phyloP scores from a whole-genome alignment of 2,113 vertebrate genomes.

The Chrysemys picta region DNA sequence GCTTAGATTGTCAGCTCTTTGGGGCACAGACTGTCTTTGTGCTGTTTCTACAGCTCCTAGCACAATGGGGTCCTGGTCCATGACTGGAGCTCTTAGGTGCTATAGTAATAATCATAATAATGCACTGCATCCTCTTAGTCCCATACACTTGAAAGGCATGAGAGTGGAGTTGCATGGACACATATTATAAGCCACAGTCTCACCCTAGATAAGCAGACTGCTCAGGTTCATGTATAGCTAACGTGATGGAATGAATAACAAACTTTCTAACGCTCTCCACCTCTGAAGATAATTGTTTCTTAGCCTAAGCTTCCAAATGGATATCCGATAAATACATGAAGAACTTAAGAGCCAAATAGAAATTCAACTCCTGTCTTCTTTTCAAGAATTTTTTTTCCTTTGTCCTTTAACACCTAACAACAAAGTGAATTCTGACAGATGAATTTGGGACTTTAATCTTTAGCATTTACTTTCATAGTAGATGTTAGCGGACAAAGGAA shows the following conservation, averaged over 20 bases:
- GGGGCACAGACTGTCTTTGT: too few species aligned
- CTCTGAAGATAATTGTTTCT: not conserved
- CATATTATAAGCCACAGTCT: not conserved
- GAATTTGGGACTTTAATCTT: constrained; percentile 66
- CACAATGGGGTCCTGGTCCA: too few species aligned
- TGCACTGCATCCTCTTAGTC: too few species aligned
- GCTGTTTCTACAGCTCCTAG: too few species aligned
- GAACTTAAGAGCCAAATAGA: not conserved
- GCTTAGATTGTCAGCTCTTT: too few species aligned
- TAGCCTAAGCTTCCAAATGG: not conserved
- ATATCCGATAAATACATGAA: not conserved
- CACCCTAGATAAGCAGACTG: not conserved
- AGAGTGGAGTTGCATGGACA: not conserved
- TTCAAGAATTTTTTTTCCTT: constrained; percentile 13
- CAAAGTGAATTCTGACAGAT: constrained; percentile 58
- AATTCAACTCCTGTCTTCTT: not conserved
- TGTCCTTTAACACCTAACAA: constrained; percentile 43
- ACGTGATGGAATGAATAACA: rapidly evolving
- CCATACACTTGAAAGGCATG: not conserved
- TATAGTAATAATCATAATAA: too few species aligned
- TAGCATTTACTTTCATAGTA: constrained; percentile 14
- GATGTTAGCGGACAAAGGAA: constrained; percentile 55
- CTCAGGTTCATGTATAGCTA: not conserved
- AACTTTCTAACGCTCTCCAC: not conserved
- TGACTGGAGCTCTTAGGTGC: too few species aligned